Conservation (phyloP, 2,888 invertebrate genomes). For the Luffia ferchaultella region DNA sequence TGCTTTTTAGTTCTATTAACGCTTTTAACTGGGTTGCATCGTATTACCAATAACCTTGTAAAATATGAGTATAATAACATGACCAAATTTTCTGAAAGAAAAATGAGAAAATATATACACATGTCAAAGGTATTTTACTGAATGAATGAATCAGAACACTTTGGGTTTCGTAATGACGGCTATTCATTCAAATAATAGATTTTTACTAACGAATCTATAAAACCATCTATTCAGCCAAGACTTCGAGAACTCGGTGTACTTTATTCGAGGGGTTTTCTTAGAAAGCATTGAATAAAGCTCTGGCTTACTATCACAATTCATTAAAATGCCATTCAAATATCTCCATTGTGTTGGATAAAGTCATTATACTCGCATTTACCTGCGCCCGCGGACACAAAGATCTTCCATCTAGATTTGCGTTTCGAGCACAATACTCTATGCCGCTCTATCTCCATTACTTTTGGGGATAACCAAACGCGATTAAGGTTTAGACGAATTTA, state of each 20-base stretch:
- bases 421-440: neutral
- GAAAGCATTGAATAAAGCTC: neutral
- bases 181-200: conserved; percentile 4
- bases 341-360: conserved; percentile 30
- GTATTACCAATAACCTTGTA: too few species aligned
- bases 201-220: conserved; percentile 1
- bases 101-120: too few species aligned
- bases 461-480: neutral
- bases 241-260: neutral
- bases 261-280: neutral
- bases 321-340: conserved; percentile 49
- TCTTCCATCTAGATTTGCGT: neutral
- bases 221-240: conserved; percentile 1
- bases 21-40: too few species aligned
- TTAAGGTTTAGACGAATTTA: neutral
- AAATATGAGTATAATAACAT: too few species aligned
- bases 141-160: too few species aligned
- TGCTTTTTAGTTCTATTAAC: too few species aligned
- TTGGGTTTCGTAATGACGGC: conserved; percentile 2
- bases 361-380: neutral
- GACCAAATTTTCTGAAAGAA: too few species aligned
- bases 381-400: neutral
- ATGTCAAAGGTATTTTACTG: too few species aligned
- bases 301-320: conserved; percentile 39
- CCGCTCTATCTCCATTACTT: neutral